Conservation (phyloP, 1,140 invertebrate species). For the Magallana gigas region DNA sequence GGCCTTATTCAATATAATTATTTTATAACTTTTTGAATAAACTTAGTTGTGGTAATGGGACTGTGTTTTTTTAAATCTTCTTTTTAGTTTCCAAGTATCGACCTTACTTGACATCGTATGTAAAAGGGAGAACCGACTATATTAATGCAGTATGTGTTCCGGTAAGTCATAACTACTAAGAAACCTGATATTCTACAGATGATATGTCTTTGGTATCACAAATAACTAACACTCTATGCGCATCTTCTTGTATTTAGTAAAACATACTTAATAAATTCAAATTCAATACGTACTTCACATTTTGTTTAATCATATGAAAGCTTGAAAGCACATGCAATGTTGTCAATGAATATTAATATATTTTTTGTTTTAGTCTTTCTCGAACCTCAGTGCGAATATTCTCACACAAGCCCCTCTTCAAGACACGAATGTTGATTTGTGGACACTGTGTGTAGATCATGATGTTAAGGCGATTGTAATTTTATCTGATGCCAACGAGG, state of each 20-base stretch:
- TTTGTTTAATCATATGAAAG: background rate
- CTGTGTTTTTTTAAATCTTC: background rate
- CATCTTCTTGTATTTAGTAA: too few species aligned
- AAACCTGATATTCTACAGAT: background rate
- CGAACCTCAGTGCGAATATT: background rate
- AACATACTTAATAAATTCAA: background rate
- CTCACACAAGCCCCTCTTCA: background rate
- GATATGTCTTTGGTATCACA: background rate
- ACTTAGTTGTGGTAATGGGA: background rate
- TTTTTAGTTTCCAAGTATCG: background rate
- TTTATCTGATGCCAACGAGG: background rate
- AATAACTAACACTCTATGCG: background rate
- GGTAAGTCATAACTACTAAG: background rate
- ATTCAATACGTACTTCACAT: too few species aligned
- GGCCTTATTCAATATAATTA: too few species aligned
- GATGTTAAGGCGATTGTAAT: background rate
- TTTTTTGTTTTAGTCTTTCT: background rate
- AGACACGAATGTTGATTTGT: background rate
- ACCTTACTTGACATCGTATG: background rate
- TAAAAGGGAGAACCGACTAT: constrained; percentile 10
- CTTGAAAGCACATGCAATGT: background rate
- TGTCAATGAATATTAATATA: background rate
- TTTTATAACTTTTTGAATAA: background rate
- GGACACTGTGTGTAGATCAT: background rate
- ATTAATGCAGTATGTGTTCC: background rate